A percentile compares a stretch with the other conserved stretches of the same genome.
Evolutionary conservation across 2,113 vertebrate genomes (phyloP).

Genomic region (Rhegmatorhina hoffmannsi): DNA sequence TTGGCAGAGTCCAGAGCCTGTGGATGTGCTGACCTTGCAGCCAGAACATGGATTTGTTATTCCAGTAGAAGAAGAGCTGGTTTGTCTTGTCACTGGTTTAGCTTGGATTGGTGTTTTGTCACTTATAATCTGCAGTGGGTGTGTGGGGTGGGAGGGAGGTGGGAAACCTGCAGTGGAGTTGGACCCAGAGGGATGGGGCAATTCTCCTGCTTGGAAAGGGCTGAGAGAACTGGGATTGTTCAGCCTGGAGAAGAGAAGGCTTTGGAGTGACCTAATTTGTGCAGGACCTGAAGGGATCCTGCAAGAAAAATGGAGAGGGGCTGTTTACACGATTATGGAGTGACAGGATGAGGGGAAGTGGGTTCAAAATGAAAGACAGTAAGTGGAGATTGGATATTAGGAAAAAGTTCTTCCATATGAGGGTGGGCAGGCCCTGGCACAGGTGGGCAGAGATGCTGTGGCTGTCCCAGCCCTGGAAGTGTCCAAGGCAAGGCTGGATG

Average conservation of each 20-base stretch:
- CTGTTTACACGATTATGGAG: rapidly evolving
- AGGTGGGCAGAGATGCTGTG: background rate
- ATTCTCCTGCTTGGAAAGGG: background rate
- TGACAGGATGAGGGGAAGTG: background rate
- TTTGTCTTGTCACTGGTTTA: background rate
- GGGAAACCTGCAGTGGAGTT: background rate
- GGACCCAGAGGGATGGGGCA: background rate
- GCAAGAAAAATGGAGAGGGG: background rate
- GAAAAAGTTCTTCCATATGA: background rate
- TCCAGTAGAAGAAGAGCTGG: background rate
- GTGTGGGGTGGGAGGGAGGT: background rate
- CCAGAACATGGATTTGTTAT: background rate
- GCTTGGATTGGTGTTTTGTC: no score
- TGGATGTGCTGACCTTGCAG: background rate
- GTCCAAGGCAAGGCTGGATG: rapidly evolving
- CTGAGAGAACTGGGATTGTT: background rate
- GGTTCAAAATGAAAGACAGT: background rate
- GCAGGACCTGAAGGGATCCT: background rate
- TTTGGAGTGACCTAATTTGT: background rate
- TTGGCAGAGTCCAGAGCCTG: background rate
- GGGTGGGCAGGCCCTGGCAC: background rate
- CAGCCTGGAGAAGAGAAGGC: background rate
- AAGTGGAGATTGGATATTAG: background rate
- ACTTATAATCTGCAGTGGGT: background rate
- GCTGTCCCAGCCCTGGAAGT: background rate